Evolutionary conservation across 1,140 invertebrate genomes (phyloP).

Genomic region (Drosophila orosa): DNA sequence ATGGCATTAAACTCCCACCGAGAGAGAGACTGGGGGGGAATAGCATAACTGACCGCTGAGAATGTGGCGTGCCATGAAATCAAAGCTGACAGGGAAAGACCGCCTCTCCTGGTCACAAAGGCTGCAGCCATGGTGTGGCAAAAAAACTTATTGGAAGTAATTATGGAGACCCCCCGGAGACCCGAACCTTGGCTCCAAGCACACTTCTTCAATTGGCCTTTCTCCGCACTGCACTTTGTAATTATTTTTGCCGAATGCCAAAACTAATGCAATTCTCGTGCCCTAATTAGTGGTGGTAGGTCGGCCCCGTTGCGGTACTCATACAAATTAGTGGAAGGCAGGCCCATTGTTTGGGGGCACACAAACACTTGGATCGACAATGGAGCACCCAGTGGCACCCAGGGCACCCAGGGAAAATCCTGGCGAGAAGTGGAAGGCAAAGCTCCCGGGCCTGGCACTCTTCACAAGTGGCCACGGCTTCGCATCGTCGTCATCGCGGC

Average conservation of each 20-base stretch:
- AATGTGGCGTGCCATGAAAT: constrained; percentile 62
- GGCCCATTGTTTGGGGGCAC: constrained; percentile 36
- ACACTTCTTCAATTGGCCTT: constrained; percentile 42
- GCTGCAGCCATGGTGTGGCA: constrained; percentile 10
- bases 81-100: constrained; percentile 72
- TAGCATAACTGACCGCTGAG: constrained; percentile 23
- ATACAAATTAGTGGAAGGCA: constrained; percentile 58
- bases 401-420: constrained; percentile 37
- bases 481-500: constrained; percentile 35
- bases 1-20: constrained; percentile 48
- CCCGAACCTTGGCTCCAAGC: constrained; percentile 13
- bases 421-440: constrained; percentile 61
- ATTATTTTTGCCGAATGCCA: constrained; percentile 61
- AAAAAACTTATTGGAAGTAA: constrained; percentile 70
- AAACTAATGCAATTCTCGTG: constrained; percentile 65
- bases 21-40: not conserved
- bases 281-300: constrained; percentile 65
- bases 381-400: constrained; percentile 10
- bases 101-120: constrained; percentile 13
- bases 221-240: constrained; percentile 30
- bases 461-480: constrained; percentile 42
- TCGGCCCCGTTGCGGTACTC: constrained; percentile 30
- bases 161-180: constrained; percentile 33
- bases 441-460: constrained; percentile 34
- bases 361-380: constrained; percentile 62